A percentile compares a stretch with the other conserved stretches of the same genome.
phyloP scores from a whole-genome alignment of 2,113 vertebrate species.

The Fulmarus glacialis region DNA sequence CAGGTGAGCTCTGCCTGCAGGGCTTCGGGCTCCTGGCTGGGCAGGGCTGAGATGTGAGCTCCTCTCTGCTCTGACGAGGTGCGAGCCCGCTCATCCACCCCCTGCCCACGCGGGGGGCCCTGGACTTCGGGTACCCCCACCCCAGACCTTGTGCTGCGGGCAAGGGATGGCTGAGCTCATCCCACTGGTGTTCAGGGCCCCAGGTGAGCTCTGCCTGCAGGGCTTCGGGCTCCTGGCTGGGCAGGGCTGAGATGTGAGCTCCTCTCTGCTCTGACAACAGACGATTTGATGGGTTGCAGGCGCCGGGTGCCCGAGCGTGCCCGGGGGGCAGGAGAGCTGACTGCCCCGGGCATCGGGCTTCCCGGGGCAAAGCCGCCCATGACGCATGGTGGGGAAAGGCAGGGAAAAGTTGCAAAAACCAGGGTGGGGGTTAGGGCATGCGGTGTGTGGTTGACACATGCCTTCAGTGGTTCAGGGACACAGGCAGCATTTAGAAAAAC shows the following conservation, averaged over 20 bases:
- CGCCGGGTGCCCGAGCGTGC: rapidly evolving
- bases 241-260: neutral
- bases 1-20: rapidly evolving
- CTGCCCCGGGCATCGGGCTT: rapidly evolving
- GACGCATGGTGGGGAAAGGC: rapidly evolving
- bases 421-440: neutral
- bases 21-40: neutral
- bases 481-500: neutral
- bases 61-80: neutral
- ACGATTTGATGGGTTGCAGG: too few species aligned
- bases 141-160: neutral
- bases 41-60: neutral
- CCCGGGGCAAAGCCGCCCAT: rapidly evolving
- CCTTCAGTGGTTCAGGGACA: neutral
- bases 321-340: neutral
- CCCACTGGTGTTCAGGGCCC: neutral
- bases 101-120: rapidly evolving
- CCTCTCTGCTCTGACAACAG: neutral
- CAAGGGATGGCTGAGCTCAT: neutral
- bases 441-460: rapidly evolving
- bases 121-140: rapidly evolving
- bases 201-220: rapidly evolving
- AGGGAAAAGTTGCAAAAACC: neutral
- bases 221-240: neutral
- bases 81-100: neutral